Evolutionary conservation across 92 coral and sea anemone species (phyloP), one percentile per base, ranked within the genome.

Genomic region (Zoanthus sociatus): DNA sequence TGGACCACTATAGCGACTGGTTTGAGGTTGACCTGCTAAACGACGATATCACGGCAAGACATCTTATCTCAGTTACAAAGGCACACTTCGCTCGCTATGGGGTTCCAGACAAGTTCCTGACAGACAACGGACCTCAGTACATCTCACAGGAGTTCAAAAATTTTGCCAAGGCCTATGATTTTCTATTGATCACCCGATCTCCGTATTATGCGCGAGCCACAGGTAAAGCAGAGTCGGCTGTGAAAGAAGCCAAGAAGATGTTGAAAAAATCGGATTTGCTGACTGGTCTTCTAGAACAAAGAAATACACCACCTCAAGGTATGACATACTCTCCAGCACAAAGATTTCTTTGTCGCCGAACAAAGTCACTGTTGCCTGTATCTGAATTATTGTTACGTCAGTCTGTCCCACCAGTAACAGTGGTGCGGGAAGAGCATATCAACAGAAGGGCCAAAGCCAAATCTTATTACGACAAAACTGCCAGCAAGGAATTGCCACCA

Each of bases 1-100:
- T 73, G 14, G 91, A 88, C 74, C 82, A 81, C 33, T 88, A 50
- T 68, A 79, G 87, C 5, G 91, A 86, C 31, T 88, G 87, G 91
- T 53, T 71, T 73, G 87, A 81, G 63, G 46, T 88, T 50, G 73
- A 46, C 71, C 58, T 73, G 48, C 68, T 88, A 71, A 73, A 37
- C 13, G 64, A 56, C 13, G n/a, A 44, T 32, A 71, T 44, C 76
- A 71, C 76, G 1, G 44, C 50, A 37, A 37, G 8, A 74, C 17
- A 48, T 16, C 12, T 47, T 15, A 45, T 74, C 78, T 51, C 16
- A 51, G 50, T 42, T 26, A 42, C 50, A 51, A 66, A 78, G 84
- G 77, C 79, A 45, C 88, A 84, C 73, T 56, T 60, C 30, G 56
- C 86, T 44, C 86, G 12, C 44, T 82, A 82, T 21, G 86, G 86